phyloP scores from a whole-genome alignment of 2,888 invertebrate species.

The Dusona sp. region DNA sequence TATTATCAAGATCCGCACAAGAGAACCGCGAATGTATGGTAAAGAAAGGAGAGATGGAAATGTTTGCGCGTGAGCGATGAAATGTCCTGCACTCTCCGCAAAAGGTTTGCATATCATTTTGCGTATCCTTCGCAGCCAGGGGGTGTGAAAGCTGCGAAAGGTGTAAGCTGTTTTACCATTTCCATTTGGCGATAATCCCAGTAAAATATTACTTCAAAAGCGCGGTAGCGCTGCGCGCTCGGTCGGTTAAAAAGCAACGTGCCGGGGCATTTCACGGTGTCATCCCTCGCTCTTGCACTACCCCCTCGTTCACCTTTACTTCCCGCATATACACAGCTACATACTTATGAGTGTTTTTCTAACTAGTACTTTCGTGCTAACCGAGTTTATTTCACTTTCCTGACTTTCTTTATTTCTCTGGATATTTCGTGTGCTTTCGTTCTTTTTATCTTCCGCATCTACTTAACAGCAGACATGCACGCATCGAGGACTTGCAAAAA shows the following conservation, averaged over 20 bases:
- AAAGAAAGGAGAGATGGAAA: conserved; percentile 12
- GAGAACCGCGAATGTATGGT: background rate
- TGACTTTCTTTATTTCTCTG: conserved; percentile 2
- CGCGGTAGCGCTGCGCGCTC: background rate
- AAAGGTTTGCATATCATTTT: conserved; percentile 81
- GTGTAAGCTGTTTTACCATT: conserved; percentile 80
- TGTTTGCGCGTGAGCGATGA: conserved; percentile 33
- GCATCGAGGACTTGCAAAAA: background rate
- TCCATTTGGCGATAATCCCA: conserved; percentile 79
- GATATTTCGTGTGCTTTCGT: background rate
- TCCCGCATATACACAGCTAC: conserved; percentile 7
- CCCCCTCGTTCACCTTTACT: background rate
- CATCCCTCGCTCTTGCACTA: background rate
- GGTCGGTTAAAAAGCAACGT: conserved; percentile 47
- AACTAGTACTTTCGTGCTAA: conserved; percentile 23
- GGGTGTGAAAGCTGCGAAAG: conserved; percentile 74
- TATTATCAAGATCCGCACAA: background rate
- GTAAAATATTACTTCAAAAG: conserved; percentile 82
- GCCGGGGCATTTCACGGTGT: conserved; percentile 54
- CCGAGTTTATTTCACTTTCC: conserved; percentile 16
- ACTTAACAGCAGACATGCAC: background rate
- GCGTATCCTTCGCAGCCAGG: conserved; percentile 37
- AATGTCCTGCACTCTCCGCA: conserved; percentile 58
- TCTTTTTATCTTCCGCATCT: background rate
- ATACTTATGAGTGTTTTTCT: conserved; percentile 15